phyloP scores from a whole-genome alignment of 2,888 invertebrate species.

The Pollenia angustigena region DNA sequence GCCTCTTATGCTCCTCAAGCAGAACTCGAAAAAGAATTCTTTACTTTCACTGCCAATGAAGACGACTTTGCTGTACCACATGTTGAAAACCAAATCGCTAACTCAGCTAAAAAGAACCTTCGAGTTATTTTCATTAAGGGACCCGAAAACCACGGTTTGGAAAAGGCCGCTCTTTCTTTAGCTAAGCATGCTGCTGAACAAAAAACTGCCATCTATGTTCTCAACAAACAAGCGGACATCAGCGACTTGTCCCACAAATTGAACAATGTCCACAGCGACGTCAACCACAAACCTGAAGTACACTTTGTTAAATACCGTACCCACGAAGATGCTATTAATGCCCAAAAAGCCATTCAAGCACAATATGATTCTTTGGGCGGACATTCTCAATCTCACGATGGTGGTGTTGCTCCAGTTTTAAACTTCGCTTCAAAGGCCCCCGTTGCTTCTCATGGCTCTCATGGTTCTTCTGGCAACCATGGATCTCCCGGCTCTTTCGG shows the following conservation, averaged over 20 bases:
- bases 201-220: conserved; percentile 79
- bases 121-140: conserved; percentile 82
- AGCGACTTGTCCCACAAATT: conserved; percentile 77
- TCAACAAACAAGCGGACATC: conserved; percentile 79
- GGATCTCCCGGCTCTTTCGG: not conserved
- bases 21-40: conserved; percentile 80
- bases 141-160: conserved; percentile 79
- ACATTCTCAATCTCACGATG: conserved; percentile 76
- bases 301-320: conserved; percentile 82
- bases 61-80: conserved; percentile 77
- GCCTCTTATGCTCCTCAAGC: conserved; percentile 60
- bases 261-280: conserved; percentile 75
- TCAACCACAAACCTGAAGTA: conserved; percentile 80
- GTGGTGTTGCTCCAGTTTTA: conserved; percentile 79
- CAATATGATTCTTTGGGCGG: conserved; percentile 81
- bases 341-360: conserved; percentile 80
- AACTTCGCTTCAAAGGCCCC: conserved; percentile 79
- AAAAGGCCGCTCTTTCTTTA: conserved; percentile 78
- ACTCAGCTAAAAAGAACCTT: conserved; percentile 77
- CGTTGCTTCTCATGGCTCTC: conserved; percentile 55
- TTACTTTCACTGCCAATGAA: conserved; percentile 79
- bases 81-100: conserved; percentile 74
- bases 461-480: not conserved
- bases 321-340: conserved; percentile 79
- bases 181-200: conserved; percentile 79